Base-by-base conservation (phyloP, 2,888 invertebrate genomes). In the Dexiosoma caninum region DNA sequence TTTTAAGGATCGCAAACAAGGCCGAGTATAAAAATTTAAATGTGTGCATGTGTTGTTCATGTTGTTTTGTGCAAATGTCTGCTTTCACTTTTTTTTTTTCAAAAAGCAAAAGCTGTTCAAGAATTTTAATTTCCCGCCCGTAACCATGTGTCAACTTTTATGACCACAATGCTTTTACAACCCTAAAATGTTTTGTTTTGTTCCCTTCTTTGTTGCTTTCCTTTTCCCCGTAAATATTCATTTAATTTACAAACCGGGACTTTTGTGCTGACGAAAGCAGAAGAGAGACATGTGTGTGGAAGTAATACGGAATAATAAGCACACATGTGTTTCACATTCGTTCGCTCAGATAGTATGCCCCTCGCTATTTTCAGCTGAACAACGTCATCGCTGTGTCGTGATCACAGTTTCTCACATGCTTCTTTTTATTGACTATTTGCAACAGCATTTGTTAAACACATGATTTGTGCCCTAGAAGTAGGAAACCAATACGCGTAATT, bases 391-490 rank as follows among this genome's bases (percentile, higher is more conserved):
- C 9, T 51, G 55, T 57, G 9, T 66, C 70, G n/a, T 74, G 75
- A 76, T 75, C 71, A n/a, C n/a, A 71, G 44, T 35, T 60, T 60
- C 62, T 74, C 81, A 81, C 72, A 81, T 77, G 77, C 66, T 76
- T 66, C 59, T 37, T 55, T 62, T 67, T 64, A 51, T 60, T 66
- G 62, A 62, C 72, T 60, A 71, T 76, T 79, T 72, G 51, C 57
- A 71, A 49, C 79, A 77, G 79, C 82, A 82, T 79, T 82, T 79
- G 82, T 77, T 79, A 42, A 82, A 79, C 82, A 82, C 64, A 82
- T 82, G 81, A 81, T 74, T 67, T 67, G 75, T 69, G 51, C 46
- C 27, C 51, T 2, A 35, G 19, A 4, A 60, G 12, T n/a, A 14
- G 46, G n/a, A 66, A 57, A 5, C 35, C 21, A 55, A 19, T 35